These are phyloP conservation scores for Ciconia maguari DNA, from an alignment of 2,113 vertebrate genomes.

Conservation along the genomic window DNA sequence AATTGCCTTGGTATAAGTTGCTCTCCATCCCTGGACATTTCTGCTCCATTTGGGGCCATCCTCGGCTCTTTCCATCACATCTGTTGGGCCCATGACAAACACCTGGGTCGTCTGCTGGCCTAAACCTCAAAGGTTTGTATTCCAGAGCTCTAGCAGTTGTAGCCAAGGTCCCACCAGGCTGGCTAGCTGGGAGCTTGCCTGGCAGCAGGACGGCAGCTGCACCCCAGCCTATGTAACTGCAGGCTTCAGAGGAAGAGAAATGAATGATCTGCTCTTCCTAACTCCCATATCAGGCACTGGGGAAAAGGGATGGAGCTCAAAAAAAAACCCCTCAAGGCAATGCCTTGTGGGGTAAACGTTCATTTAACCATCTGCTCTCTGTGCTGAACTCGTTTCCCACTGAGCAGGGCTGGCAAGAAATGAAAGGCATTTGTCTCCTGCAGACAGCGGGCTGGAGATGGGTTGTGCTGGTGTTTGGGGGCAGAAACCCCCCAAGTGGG, in stretches of 20 bases:
- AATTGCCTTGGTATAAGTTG: not conserved
- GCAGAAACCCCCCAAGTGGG: not conserved
- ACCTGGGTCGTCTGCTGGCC: not conserved
- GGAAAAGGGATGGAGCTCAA: not conserved
- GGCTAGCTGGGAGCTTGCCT: not conserved
- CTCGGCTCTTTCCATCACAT: not conserved
- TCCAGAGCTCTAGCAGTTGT: not conserved
- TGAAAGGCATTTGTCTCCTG: not conserved
- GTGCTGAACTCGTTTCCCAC: not conserved
- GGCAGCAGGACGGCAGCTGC: not conserved
- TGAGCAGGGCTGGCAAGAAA: not conserved
- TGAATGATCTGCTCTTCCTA: not conserved
- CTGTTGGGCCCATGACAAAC: not conserved
- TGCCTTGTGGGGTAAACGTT: not conserved
- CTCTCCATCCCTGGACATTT: not conserved
- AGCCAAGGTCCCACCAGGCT: not conserved
- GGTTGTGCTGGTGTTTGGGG: not conserved
- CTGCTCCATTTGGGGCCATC: not conserved
- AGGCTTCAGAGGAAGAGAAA: not conserved
- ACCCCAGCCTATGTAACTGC: not conserved
- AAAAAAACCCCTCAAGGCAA: not conserved
- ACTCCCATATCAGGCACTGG: accelerated
- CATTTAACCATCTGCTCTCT: not conserved
- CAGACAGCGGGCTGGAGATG: not conserved
- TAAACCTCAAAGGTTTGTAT: not conserved